phyloP scores from a whole-genome alignment of 2,797 vertebrate genomes.

The Apodemus agrarius region DNA sequence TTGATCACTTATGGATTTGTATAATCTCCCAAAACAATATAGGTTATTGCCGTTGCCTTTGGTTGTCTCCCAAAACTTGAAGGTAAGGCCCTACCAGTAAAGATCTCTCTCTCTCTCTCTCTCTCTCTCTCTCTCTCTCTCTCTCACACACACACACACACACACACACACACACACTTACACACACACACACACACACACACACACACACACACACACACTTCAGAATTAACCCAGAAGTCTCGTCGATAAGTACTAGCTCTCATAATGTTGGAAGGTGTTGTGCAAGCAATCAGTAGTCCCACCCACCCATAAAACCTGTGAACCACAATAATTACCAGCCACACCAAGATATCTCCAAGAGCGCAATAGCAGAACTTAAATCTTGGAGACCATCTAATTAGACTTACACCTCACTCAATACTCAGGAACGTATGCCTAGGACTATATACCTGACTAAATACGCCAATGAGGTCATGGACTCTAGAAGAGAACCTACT shows the following conservation, averaged over 20 bases:
- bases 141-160: too few relatives aligned
- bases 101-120: too few relatives aligned
- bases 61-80: not conserved
- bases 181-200: not conserved
- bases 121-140: too few relatives aligned
- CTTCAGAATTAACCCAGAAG: not conserved
- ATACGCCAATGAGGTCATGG: not conserved
- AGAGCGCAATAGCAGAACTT: not conserved
- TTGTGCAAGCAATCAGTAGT: not conserved
- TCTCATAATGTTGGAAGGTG: not conserved
- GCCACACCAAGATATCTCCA: not conserved
- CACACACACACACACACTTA: not conserved
- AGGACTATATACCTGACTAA: not conserved
- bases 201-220: not conserved
- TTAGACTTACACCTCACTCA: not conserved
- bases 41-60: not conserved
- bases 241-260: not conserved
- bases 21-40: not conserved
- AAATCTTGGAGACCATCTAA: not conserved
- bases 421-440: not conserved
- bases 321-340: not conserved
- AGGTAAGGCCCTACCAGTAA: not conserved
- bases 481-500: not conserved
- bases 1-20: not conserved
- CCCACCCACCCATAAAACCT: not conserved